Base-by-base conservation (phyloP, 1,140 invertebrate genomes). In the Drosophila sproati region DNA sequence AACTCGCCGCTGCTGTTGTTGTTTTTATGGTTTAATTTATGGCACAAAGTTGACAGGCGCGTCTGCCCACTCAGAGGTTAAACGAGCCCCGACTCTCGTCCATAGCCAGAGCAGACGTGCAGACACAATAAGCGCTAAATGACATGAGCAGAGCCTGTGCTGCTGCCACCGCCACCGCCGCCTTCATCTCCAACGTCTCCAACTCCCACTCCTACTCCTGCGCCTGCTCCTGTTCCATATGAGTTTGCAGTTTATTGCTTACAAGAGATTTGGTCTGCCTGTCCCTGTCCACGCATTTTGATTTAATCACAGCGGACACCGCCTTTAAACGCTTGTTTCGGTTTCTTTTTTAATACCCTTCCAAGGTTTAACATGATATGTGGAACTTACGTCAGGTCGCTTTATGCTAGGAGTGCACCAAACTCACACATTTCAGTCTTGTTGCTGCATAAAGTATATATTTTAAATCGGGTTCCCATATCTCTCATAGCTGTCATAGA, bases 61-160 rank as follows among this genome's bases (percentile, higher is more conserved):
- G 66, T 64, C 64, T 69, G 77, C 61, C 80, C 80, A 83, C 78
- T 80, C 80, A 80, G 61, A 78, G 82, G 70, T 75, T 69, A 70
- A 71, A 68, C 68, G 76, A 79, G 72, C 57, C 82, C 31, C 48
- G 37, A 62, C 32, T 55, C 20, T 32, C 37, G 4, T 43, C 34
- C 50, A 28, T 29, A 45, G 54, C 47, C 29, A n/a, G 56, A 43
- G 63, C 74, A 89, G 73, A 89, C 85, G 85, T 89, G 83, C 83
- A 73, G 86, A 88, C 85, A 88, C 85, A 89, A 88, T 89, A 86
- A 86, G 75, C 77, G 73, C 86, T 86, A 90, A 89, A 80, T 86
- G 86, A 86, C 75, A 74, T 73, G 78, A 71, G 41, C 59, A 85
- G 76, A 56, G 50, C 12, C 39, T 37, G 64, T 34, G 41, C 60